A percentile compares a stretch with the other conserved stretches of the same genome.
Conservation (phyloP, 2,113 vertebrate species). For the Seriola quinqueradiata region DNA sequence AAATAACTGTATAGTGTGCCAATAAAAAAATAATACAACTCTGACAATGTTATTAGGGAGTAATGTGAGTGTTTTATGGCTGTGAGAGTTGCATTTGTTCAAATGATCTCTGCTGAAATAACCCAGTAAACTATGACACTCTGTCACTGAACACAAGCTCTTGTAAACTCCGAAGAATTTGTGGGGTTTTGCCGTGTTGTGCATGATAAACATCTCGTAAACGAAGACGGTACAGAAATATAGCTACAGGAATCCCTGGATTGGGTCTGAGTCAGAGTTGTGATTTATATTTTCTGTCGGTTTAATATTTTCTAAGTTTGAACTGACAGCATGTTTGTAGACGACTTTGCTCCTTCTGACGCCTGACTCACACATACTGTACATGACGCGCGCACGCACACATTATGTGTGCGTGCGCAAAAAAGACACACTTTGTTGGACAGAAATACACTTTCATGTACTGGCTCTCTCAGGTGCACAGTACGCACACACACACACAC, state of each 20-base stretch:
- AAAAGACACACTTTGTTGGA: constrained; percentile 28
- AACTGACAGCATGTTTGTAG: constrained; percentile 19
- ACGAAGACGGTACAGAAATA: constrained; percentile 33
- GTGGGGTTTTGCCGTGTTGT: constrained; percentile 25
- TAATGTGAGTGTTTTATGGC: constrained; percentile 48
- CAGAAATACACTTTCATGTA: constrained; percentile 40
- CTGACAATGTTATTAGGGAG: constrained; percentile 46
- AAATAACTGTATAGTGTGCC: constrained; percentile 43
- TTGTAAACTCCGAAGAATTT: constrained; percentile 37
- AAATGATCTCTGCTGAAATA: constrained; percentile 54
- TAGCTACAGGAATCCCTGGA: not conserved
- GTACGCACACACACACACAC: constrained; percentile 42
- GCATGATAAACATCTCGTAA: constrained; percentile 42
- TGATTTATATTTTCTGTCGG: constrained; percentile 45
- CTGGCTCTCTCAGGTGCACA: constrained; percentile 7
- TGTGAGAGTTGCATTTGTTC: constrained; percentile 35
- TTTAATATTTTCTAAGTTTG: constrained; percentile 45
- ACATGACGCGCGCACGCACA: constrained; percentile 22
- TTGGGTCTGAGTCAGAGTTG: constrained; percentile 7
- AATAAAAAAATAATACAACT: constrained; percentile 52
- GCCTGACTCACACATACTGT: constrained; percentile 23
- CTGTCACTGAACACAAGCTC: constrained; percentile 35
- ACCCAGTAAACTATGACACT: constrained; percentile 54
- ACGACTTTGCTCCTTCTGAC: not conserved
- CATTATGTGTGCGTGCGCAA: not conserved